These are phyloP conservation scores for Diprion similis DNA, from an alignment of 1,140 invertebrate genomes.

Conservation along the genomic window DNA sequence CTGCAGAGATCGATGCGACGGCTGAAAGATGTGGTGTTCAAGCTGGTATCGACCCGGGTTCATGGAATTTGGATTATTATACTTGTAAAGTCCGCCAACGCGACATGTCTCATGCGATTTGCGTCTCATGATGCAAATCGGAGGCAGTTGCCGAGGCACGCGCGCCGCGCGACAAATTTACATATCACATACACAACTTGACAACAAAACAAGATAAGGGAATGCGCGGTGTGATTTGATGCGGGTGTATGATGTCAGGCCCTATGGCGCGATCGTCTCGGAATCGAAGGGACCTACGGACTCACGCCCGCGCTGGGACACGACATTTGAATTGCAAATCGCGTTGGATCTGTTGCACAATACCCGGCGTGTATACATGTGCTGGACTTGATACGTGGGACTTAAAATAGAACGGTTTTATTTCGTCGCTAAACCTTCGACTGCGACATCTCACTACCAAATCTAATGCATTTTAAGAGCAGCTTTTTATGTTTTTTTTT, in stretches of 20 bases:
- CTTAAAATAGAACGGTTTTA: background rate
- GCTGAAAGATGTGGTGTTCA: background rate
- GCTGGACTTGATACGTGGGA: background rate
- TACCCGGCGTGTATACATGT: too few species aligned
- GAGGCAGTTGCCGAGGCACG: background rate
- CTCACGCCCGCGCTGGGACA: background rate
- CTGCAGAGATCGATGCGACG: background rate
- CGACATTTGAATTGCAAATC: background rate
- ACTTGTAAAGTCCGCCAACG: conserved; percentile 2
- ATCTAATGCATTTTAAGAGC: too few species aligned
- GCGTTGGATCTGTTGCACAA: background rate
- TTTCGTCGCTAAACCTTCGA: background rate
- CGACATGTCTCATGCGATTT: background rate
- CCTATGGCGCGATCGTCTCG: background rate
- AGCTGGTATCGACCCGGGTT: background rate
- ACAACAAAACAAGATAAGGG: conserved; percentile 1
- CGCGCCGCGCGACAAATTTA: background rate
- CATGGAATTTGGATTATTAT: background rate
- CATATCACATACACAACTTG: background rate
- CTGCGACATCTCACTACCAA: too few species aligned
- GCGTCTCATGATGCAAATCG: conserved; percentile 2
- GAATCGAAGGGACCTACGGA: background rate
- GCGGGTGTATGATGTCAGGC: background rate
- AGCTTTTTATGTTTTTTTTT: too few species aligned
- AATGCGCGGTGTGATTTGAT: background rate